Evolutionary conservation across 2,888 invertebrate species (phyloP).

Genomic region (Idaea biselata): DNA sequence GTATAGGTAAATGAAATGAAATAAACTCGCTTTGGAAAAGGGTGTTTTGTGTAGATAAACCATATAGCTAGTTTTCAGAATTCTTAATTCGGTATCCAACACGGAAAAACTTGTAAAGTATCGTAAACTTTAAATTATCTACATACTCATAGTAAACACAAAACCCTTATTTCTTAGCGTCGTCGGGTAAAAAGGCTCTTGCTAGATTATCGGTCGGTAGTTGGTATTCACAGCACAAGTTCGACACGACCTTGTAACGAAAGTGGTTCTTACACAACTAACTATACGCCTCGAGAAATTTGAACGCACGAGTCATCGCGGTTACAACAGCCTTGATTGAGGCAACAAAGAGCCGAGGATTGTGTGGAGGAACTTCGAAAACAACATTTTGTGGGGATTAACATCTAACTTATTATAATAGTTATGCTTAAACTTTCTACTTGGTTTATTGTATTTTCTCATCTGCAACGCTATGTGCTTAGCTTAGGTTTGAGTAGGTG

Average conservation of each 20-base stretch:
- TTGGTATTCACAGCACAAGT: background rate
- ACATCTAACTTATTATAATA: background rate
- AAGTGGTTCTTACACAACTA: constrained; percentile 34
- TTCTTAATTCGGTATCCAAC: no score
- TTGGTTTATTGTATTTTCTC: background rate
- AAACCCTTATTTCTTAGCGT: no score
- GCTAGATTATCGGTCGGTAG: background rate
- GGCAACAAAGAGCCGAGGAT: background rate
- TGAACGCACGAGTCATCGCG: background rate
- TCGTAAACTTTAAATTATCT: no score
- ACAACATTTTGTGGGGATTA: background rate
- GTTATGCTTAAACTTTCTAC: background rate
- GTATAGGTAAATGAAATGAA: no score
- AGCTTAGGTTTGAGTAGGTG: background rate
- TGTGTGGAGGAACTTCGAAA: background rate
- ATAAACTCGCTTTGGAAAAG: no score
- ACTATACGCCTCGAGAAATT: background rate
- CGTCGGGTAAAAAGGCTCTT: no score
- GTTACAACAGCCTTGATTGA: background rate
- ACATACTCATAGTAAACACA: no score
- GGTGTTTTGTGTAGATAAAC: no score
- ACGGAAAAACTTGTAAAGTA: no score
- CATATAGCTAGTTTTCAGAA: no score
- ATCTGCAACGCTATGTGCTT: background rate
- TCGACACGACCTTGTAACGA: constrained; percentile 38